Conservation (phyloP, 2,888 invertebrate genomes). For the Allygus modestus region DNA sequence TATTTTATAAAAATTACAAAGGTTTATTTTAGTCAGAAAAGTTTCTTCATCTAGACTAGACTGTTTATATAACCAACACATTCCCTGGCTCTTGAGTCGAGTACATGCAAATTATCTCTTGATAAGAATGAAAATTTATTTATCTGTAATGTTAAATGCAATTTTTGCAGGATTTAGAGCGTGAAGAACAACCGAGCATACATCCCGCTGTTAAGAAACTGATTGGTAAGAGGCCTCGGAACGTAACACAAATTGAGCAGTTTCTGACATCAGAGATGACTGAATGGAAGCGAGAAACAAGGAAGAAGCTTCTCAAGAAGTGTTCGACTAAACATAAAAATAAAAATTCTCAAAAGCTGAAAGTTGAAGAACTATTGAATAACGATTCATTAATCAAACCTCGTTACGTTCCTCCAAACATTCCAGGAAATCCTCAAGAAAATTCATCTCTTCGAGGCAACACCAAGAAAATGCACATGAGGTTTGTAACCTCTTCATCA, state of each 20-base stretch:
- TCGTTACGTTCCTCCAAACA: constrained; percentile 28
- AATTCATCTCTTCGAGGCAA: constrained; percentile 51
- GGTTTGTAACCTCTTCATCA: background rate
- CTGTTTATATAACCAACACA: too few species aligned
- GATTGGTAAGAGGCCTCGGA: constrained; percentile 72
- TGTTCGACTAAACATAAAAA: background rate
- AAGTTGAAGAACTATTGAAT: background rate
- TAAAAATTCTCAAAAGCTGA: background rate
- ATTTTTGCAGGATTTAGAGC: background rate
- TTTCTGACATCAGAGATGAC: background rate
- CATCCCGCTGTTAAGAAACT: constrained; percentile 88
- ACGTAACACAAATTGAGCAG: constrained; percentile 11
- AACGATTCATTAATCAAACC: background rate
- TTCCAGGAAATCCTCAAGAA: constrained; percentile 53
- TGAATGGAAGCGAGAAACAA: constrained; percentile 30
- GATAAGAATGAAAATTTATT: too few species aligned
- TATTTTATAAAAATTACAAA: too few species aligned
- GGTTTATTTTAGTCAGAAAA: too few species aligned
- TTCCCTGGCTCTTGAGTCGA: too few species aligned
- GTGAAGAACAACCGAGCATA: constrained; percentile 76
- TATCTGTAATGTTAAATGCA: too few species aligned
- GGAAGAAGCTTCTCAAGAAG: background rate
- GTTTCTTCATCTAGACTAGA: too few species aligned
- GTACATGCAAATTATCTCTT: too few species aligned
- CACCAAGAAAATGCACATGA: constrained; percentile 48